phyloP scores from a whole-genome alignment of 1,140 invertebrate genomes.

The Galleria mellonella region DNA sequence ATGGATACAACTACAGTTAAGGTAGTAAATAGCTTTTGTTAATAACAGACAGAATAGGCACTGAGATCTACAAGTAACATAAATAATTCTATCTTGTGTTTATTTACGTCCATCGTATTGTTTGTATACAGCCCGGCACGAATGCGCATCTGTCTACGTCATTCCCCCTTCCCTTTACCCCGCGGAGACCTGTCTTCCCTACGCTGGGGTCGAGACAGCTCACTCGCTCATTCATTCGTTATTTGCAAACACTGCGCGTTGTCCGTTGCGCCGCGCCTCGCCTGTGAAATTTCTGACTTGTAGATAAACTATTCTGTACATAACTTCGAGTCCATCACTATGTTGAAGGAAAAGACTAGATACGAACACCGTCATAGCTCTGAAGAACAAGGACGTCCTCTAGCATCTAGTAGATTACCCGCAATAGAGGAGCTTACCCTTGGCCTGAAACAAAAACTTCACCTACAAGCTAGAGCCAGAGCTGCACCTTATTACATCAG shows the following conservation, averaged over 20 bases:
- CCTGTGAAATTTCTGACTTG: conserved; percentile 38
- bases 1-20: too few relatives aligned
- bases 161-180: conserved; percentile 41
- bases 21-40: too few relatives aligned
- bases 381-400: conserved; percentile 45
- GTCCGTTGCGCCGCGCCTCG: conserved; percentile 34
- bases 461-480: conserved; percentile 65
- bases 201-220: conserved; percentile 56
- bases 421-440: conserved; percentile 65
- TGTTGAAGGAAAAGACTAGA: conserved; percentile 64
- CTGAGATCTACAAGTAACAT: too few relatives aligned
- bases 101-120: conserved; percentile 73
- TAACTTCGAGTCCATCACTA: conserved; percentile 33
- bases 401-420: conserved; percentile 52
- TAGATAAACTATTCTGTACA: conserved; percentile 24
- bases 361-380: conserved; percentile 43
- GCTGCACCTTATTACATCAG: conserved; percentile 70
- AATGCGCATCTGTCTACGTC: conserved; percentile 68
- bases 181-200: conserved; percentile 53
- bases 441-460: conserved; percentile 69
- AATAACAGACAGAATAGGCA: too few relatives aligned
- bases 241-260: conserved; percentile 53
- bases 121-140: conserved; percentile 73
- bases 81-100: conserved; percentile 63
- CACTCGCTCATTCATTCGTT: conserved; percentile 70